A percentile compares a stretch with the other conserved stretches of the same genome.
phyloP scores from a whole-genome alignment of 2,797 vertebrate genomes.

The Neosilurus hyrtlii region DNA sequence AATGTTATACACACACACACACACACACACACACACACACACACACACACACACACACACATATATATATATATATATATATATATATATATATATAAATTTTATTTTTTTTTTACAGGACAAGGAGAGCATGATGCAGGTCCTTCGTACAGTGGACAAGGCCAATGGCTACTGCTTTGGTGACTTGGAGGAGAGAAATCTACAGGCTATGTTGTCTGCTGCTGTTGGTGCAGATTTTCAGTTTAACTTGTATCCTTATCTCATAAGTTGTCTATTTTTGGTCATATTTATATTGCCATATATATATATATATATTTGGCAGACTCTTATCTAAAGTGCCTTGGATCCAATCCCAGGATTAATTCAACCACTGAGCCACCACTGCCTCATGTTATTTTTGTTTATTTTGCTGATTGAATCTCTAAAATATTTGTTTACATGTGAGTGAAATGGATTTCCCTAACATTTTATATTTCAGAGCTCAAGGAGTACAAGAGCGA shows the following conservation, averaged over 20 bases:
- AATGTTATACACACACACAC: too few species aligned
- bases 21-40: too few species aligned
- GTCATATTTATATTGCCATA: not conserved
- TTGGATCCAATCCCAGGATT: not conserved
- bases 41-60: too few species aligned
- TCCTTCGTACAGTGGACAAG: constrained; percentile 90
- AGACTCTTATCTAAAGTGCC: constrained; percentile 29
- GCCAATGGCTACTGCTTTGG: constrained; percentile 95
- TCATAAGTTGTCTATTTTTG: not conserved
- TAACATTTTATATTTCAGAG: constrained; percentile 74
- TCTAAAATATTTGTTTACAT: not conserved
- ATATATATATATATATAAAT: not conserved
- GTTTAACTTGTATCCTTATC: constrained; percentile 91
- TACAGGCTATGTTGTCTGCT: constrained; percentile 92
- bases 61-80: too few species aligned
- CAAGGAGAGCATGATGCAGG: constrained; percentile 86
- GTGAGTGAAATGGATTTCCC: constrained; percentile 66
- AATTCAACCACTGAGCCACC: not conserved
- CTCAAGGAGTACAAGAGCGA: constrained; percentile 87
- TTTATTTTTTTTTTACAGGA: constrained; percentile 72
- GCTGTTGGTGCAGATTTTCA: constrained; percentile 94
- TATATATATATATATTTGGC: not conserved
- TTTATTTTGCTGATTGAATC: not conserved
- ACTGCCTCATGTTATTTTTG: not conserved
- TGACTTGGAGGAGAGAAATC: constrained; percentile 83